A percentile compares a stretch with the other conserved stretches of the same genome.
Evolutionary conservation across 2,888 invertebrate species (phyloP).

Genomic region (Drosophila incognita): DNA sequence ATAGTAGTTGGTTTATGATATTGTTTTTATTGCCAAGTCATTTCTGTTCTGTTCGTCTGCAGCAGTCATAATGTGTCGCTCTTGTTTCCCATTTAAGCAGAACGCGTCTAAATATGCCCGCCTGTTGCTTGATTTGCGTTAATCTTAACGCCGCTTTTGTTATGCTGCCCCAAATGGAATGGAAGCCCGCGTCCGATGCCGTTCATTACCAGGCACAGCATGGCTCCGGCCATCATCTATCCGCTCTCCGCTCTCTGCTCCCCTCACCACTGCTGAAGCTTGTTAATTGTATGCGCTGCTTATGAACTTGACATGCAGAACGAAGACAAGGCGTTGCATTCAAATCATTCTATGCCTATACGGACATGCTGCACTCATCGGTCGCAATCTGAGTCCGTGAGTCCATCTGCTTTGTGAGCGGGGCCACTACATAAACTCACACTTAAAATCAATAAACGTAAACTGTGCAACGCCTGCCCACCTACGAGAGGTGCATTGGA

Average conservation of each 20-base stretch:
- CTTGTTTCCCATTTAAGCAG: constrained; percentile 35
- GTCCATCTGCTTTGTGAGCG: constrained; percentile 15
- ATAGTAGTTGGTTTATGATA: constrained; percentile 10
- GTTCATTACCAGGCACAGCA: constrained; percentile 64
- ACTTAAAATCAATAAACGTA: constrained; percentile 78
- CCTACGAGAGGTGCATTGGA: constrained; percentile 46
- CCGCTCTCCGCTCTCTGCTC: not conserved
- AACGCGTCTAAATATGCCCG: constrained; percentile 45
- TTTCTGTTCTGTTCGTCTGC: constrained; percentile 1
- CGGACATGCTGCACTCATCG: constrained; percentile 31
- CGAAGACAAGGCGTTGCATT: constrained; percentile 43
- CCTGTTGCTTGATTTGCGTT: constrained; percentile 63
- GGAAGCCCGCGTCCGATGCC: constrained; percentile 32
- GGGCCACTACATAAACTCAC: constrained; percentile 69
- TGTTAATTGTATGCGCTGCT: constrained; percentile 69
- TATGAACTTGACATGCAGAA: constrained; percentile 69
- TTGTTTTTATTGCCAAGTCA: constrained; percentile 5
- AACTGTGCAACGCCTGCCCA: constrained; percentile 70
- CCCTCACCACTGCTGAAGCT: not conserved
- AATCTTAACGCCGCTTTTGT: constrained; percentile 62
- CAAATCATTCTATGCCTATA: constrained; percentile 35
- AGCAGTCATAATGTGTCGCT: constrained; percentile 43
- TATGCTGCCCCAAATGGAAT: constrained; percentile 42
- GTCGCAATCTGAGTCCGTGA: constrained; percentile 20
- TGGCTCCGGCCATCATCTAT: constrained; percentile 27